Evolutionary conservation across 2,113 vertebrate species (phyloP), one percentile per base, ranked within the genome.

Genomic region (Hemichromis elongatus): DNA sequence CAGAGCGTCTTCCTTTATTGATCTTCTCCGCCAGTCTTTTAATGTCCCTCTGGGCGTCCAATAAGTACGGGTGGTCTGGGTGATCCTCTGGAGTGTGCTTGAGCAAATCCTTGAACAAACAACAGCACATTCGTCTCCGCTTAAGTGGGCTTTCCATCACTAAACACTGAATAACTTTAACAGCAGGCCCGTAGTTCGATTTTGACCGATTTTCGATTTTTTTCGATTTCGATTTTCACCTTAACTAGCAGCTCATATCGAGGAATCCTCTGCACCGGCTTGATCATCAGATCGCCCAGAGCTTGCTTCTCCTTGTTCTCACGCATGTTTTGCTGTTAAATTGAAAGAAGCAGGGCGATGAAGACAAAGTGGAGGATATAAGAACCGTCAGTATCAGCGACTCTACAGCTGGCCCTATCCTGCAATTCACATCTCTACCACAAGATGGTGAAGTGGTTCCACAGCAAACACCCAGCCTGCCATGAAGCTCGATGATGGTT

Each of bases 281-380:
- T 99, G 86, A 99, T 99, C 98, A 99, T 98, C 91, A 99, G 97
- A 92, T 99, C 99, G 0, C 97, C 98, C 59, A 99, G 96, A 0
- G 97, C 98, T 88, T 99, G 99, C 88, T 99, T 99, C 94, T 99
- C 98, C 86, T 98, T 99, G 96, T 99, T 99, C 94, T 99, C 99
- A 47, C 99, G 92, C 97, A 99, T 99, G 95, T 97, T 98, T 97
- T 99, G 98, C 98, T 99, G 94, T 88, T 80, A 19, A 79, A 89
- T 28, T 28, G n/a, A 57, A 50, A 28, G 8, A 18, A 26, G 30
- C 7, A 33, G 24, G 13, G 30, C 12, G 0, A 77, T 26, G 12
- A n/a, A 80, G 28, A 19, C 24, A 84, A 47, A 26, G 16, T 30
- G 70, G 45, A 52, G 11, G 3, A 50, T 9, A 24, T 4, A 21